Base-by-base conservation (phyloP, 92 coral and sea anemone genomes). In the Porites lobata region DNA sequence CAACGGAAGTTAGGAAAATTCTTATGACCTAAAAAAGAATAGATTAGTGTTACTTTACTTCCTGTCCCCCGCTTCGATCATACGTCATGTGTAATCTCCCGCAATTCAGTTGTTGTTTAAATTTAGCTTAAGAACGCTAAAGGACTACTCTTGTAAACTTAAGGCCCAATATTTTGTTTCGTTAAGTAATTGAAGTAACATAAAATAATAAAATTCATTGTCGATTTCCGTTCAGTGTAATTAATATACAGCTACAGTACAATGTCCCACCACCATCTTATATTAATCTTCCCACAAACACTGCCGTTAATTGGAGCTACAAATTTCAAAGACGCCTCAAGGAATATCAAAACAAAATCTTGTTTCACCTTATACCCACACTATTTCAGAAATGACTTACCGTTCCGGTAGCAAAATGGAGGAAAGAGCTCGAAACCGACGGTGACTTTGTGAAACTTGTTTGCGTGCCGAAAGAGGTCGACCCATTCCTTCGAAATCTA, bases 391-490 rank as follows among this genome's bases (percentile, higher is more conserved):
- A 11, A 52, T 67, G 43, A 53, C 93, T 47, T 86, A 95, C 98
- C 92, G 96, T 95, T 50, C 98, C 98, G 10, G 92, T 79, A 10
- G 96, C 98, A 59, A 95, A 89, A 86, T 95, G 96, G 66, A 95
- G 92, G 64, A 95, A 95, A 18, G 96, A 91, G 56, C 90, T 80
- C 56, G 86, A 85, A 24, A 94, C 82, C 18, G 94, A 76, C 61
- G 91, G 85, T 51, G 96, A 87, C 72, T 81, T 81, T 52, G 91
- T 86, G 13, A 79, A 83, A 80, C 93, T 89, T 43, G 94, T 66
- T 50, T 90, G 98, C 52, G 90, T 90, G 61, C 95, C 94, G 72
- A 91, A 94, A 15, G 89, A 91, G 26, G 92, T 85, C 72, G 98
- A 95, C 11, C 91, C 96, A 77, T 92, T 93, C 54, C 98, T 94